A percentile compares a stretch with the other conserved stretches of the same genome.
Evolutionary conservation across 2,113 vertebrate genomes (phyloP).

Genomic region (Sylvia atricapilla): DNA sequence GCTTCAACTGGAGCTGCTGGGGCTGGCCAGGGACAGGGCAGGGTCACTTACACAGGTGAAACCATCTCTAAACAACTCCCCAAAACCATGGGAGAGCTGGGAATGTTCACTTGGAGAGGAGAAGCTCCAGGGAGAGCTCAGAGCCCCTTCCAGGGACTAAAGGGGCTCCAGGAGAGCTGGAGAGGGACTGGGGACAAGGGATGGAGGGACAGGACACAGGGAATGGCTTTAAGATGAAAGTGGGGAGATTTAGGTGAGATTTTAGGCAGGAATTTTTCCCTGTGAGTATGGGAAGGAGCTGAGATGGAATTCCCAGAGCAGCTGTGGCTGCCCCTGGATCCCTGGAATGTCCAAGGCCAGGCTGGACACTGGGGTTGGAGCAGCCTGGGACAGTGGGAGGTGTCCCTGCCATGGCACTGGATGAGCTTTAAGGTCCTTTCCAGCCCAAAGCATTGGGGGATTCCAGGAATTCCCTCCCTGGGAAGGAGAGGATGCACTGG

Average conservation of each 20-base stretch:
- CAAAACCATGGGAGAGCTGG: neutral
- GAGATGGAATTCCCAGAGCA: neutral
- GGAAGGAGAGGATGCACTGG: neutral
- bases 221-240: rapidly evolving
- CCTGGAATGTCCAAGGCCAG: neutral
- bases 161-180: neutral
- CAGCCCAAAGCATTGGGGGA: neutral
- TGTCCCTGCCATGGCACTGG: neutral
- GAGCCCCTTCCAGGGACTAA: neutral
- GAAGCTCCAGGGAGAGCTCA: neutral
- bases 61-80: neutral
- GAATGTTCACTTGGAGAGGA: rapidly evolving
- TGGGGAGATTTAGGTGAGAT: rapidly evolving
- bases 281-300: neutral
- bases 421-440: rapidly evolving
- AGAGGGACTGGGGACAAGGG: neutral
- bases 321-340: neutral
- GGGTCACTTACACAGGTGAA: neutral
- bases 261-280: rapidly evolving
- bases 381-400: neutral
- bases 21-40: neutral
- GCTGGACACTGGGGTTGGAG: neutral
- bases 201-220: neutral
- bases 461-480: neutral
- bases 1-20: neutral